Evolutionary conservation across 2,797 vertebrate genomes (phyloP).

Genomic region (Botia almorhae): DNA sequence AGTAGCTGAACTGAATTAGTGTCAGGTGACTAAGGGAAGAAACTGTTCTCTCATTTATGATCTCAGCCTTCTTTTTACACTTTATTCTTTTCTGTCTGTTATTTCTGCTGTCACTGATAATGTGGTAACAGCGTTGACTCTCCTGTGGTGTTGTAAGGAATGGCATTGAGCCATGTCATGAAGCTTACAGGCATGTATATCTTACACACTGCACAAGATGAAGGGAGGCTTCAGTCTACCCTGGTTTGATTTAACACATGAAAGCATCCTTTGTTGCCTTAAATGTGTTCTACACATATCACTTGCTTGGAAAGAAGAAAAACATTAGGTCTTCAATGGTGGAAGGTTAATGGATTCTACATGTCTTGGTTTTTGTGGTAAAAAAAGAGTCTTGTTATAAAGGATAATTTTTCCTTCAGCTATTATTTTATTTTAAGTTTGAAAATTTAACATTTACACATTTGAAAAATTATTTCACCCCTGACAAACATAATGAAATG

Average conservation of each 20-base stretch:
- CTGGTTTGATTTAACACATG: neutral
- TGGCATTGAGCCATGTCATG: neutral
- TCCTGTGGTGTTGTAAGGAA: neutral
- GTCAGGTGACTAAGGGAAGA: neutral
- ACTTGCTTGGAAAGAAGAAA: neutral
- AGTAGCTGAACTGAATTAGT: neutral
- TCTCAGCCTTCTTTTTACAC: neutral
- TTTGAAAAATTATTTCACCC: neutral
- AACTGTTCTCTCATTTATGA: neutral
- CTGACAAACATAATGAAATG: neutral
- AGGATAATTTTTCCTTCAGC: neutral
- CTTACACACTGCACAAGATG: neutral
- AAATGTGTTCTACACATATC: neutral
- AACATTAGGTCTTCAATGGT: neutral
- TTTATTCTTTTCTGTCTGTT: neutral
- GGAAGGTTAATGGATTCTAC: neutral
- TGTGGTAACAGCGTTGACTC: neutral
- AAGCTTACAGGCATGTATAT: neutral
- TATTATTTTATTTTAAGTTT: neutral
- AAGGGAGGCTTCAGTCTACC: neutral
- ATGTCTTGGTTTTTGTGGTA: neutral
- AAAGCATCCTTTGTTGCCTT: neutral
- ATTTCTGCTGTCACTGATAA: constrained; percentile 27
- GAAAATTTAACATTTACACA: neutral
- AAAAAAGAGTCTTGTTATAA: neutral